Conservation (phyloP, 2,113 vertebrate species). For the Nyctibius bracteatus region DNA sequence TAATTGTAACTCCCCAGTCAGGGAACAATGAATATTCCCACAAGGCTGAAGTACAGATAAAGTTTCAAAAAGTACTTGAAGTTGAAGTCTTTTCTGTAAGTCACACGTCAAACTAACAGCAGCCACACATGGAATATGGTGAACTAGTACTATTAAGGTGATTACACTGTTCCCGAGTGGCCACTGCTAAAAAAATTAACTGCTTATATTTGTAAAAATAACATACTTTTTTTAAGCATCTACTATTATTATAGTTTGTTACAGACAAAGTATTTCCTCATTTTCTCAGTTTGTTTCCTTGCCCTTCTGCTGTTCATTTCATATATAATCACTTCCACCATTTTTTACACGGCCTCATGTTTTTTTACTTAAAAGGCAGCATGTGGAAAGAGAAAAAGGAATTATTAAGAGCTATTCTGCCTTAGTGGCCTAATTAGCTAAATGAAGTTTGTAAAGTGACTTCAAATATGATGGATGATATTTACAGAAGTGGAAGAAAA, state of each 20-base stretch:
- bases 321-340: neutral
- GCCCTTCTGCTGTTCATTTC: neutral
- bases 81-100: neutral
- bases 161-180: neutral
- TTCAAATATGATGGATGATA: neutral
- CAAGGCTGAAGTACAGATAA: neutral
- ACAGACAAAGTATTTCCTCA: neutral
- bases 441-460: neutral
- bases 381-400: neutral
- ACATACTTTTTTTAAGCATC: neutral
- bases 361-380: neutral
- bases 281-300: neutral
- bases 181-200: neutral
- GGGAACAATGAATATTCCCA: neutral
- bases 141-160: neutral
- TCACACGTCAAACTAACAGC: neutral
- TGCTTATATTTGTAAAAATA: neutral
- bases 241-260: neutral
- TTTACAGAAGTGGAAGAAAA: neutral
- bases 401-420: neutral
- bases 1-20: neutral
- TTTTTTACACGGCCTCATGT: neutral
- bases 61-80: neutral
- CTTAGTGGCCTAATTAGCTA: neutral
- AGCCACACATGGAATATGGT: accelerated